Conservation (phyloP, 2,888 invertebrate species). For the Dasypogon diadema region DNA sequence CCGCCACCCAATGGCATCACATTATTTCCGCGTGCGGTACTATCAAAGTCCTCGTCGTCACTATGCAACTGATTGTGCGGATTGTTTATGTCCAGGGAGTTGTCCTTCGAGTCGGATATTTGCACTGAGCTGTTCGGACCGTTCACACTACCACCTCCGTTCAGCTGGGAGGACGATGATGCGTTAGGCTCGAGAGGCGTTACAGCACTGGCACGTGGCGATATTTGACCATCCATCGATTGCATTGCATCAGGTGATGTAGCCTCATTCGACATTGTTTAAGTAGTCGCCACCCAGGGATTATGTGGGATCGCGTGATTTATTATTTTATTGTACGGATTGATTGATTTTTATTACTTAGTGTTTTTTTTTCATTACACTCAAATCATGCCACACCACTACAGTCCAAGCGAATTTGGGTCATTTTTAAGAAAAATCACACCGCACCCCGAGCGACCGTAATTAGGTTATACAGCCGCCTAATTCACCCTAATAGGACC, state of each 20-base stretch:
- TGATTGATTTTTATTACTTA: slow-evolving; percentile 42
- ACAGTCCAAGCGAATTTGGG: slow-evolving; percentile 6
- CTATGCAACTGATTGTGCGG: slow-evolving; percentile 37
- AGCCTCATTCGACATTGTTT: slow-evolving; percentile 55
- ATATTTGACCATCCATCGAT: slow-evolving; percentile 56
- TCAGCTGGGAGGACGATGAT: slow-evolving; percentile 49
- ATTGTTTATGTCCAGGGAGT: slow-evolving; percentile 41
- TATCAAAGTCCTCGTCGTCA: slow-evolving; percentile 51
- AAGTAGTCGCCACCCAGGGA: neutral
- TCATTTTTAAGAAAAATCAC: slow-evolving; percentile 10
- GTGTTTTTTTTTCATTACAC: slow-evolving; percentile 13
- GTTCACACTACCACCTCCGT: slow-evolving; percentile 45
- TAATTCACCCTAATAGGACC: slow-evolving; percentile 5
- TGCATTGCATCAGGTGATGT: slow-evolving; percentile 57
- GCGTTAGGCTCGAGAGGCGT: slow-evolving; percentile 57
- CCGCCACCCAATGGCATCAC: slow-evolving; percentile 58
- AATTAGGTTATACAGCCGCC: slow-evolving; percentile 23
- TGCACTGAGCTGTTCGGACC: slow-evolving; percentile 13
- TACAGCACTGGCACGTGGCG: slow-evolving; percentile 57
- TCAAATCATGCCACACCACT: slow-evolving; percentile 24
- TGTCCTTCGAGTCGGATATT: slow-evolving; percentile 45
- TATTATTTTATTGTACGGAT: slow-evolving; percentile 23
- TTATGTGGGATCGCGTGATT: slow-evolving; percentile 8
- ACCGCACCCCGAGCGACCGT: slow-evolving; percentile 2
- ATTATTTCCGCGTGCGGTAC: slow-evolving; percentile 43